Evolutionary conservation across 2,797 vertebrate genomes (phyloP), one percentile per base, ranked within the genome.

Genomic region (Dendrocincla fuliginosa): DNA sequence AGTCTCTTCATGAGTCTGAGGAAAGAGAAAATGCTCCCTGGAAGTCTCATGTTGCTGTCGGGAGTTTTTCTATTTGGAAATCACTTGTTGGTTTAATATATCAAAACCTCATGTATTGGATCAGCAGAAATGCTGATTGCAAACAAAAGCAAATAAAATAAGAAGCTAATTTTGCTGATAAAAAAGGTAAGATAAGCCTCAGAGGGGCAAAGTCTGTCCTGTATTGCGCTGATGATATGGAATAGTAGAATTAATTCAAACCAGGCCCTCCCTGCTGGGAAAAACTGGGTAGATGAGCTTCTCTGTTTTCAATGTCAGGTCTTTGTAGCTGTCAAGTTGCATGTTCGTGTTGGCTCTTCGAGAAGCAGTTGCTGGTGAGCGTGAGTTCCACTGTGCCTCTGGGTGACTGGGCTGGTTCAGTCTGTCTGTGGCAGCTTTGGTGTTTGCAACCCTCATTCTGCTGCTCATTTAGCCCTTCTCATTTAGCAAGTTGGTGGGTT

Each of bases 21-120:
- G 82, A 37, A 78, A 77, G 69, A 64, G 42, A 52, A 68, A 4
- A 50, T n/a, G 10, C 13, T 71, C 42, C 82, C 3, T 16, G 57
- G 11, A 52, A n/a, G 19, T 71, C 50, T 86, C 12, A 24, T 13
- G 47, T 39, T 80, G 80, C 68, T 91, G 27, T 74, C 39, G 52
- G 89, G 65, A 90, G 68, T 56, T 52, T 57, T 89, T 93, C 8
- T 89, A 4, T 92, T 92, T 80, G 55, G 44, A 84, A 92, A 77
- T 92, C 84, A 59, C 73, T 84, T 83, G 49, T 89, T 84, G 47
- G 87, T 87, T 79, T 55, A 75, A 76, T 89, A 32, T 25, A 44
- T 94, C 41, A 79, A 75, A 95, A 42, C 42, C 5, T 3, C 27
- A 19, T 55, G 20, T 50, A 24, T 13, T 67, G 67, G 47, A 32